Conservation (phyloP, 2,888 invertebrate species). For the Stenoptilia bipunctidactyla region DNA sequence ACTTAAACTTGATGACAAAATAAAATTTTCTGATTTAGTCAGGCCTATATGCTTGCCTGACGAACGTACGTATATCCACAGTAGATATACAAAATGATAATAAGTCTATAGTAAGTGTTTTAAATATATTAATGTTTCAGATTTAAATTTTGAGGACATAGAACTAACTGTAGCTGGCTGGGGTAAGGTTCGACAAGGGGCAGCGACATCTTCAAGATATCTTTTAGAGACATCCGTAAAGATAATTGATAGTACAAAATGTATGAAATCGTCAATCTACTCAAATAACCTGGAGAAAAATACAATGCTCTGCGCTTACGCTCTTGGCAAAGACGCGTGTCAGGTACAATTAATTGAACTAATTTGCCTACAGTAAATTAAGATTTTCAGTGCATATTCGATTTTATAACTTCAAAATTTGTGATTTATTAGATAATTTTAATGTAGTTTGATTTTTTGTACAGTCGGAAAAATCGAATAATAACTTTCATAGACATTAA, state of each 20-base stretch:
- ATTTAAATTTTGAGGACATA: constrained; percentile 34
- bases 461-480: not conserved
- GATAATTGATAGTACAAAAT: constrained; percentile 37
- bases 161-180: constrained; percentile 56
- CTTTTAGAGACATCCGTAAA: constrained; percentile 60
- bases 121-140: constrained; percentile 21
- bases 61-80: constrained; percentile 28
- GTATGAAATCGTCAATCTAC: constrained; percentile 46
- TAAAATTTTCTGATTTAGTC: constrained; percentile 52
- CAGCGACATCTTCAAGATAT: constrained; percentile 50
- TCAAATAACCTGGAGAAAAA: constrained; percentile 45
- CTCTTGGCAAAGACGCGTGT: constrained; percentile 72
- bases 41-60: constrained; percentile 64
- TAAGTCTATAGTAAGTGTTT: too few species aligned
- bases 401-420: too few species aligned
- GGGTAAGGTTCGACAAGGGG: constrained; percentile 57
- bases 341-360: too few species aligned
- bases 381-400: not conserved
- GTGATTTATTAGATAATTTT: too few species aligned
- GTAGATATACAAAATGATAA: too few species aligned
- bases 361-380: not conserved
- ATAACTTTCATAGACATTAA: not conserved
- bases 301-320: constrained; percentile 73
- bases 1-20: constrained; percentile 47
- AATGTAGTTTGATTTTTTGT: not conserved